phyloP scores from a whole-genome alignment of 1,140 invertebrate species.

The Heliothis virescens region DNA sequence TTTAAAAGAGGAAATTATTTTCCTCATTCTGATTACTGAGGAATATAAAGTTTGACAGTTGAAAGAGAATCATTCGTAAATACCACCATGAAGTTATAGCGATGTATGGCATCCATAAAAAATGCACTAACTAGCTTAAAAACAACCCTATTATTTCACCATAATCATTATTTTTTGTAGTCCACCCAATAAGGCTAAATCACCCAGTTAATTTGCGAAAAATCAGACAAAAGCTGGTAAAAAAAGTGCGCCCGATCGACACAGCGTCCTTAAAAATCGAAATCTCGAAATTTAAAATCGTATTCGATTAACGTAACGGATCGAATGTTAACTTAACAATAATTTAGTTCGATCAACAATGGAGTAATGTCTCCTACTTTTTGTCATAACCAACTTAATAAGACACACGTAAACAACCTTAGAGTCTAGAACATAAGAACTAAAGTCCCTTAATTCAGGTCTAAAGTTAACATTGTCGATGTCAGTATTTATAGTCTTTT shows the following conservation, averaged over 20 bases:
- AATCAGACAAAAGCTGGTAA: slow-evolving; percentile 28
- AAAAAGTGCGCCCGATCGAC: slow-evolving; percentile 9
- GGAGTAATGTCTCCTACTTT: slow-evolving; percentile 49
- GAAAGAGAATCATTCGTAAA: not conserved
- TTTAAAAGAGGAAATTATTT: too few relatives aligned
- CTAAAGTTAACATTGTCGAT: slow-evolving; percentile 48
- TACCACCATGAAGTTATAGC: slow-evolving; percentile 14
- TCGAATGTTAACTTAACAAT: slow-evolving; percentile 47
- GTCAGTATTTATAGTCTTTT: slow-evolving; percentile 68
- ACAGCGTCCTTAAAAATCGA: slow-evolving; percentile 41
- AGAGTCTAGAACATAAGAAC: not conserved
- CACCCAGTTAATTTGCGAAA: slow-evolving; percentile 46
- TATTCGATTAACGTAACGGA: slow-evolving; percentile 47
- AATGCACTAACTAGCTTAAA: slow-evolving; percentile 34
- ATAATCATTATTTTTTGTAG: slow-evolving; percentile 36
- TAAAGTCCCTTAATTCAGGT: not conserved
- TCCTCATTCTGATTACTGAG: not conserved
- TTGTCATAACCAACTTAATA: slow-evolving; percentile 28
- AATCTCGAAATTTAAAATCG: slow-evolving; percentile 49
- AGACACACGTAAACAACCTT: not conserved
- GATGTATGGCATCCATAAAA: not conserved
- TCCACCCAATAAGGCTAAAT: slow-evolving; percentile 39
- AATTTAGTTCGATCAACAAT: slow-evolving; percentile 50
- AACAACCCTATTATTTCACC: slow-evolving; percentile 22
- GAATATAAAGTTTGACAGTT: not conserved